Evolutionary conservation across 2,888 invertebrate species (phyloP).

Genomic region (Pilophorus perplexus): DNA sequence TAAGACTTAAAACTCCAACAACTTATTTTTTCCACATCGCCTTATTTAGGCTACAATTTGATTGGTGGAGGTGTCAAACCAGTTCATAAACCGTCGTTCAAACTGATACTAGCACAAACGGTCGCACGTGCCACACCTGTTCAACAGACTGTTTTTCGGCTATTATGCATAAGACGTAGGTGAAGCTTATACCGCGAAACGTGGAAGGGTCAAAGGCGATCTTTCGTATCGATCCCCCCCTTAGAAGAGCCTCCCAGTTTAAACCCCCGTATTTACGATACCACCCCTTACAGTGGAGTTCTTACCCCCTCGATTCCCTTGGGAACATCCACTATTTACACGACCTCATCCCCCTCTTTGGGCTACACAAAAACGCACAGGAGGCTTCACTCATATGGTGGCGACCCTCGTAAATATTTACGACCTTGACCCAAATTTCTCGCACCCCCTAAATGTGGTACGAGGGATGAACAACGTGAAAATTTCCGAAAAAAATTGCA

Average conservation of each 20-base stretch:
- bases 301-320: slow-evolving; percentile 5
- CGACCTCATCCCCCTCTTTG: not conserved
- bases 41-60: no score
- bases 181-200: not conserved
- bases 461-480: no score
- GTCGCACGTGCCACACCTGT: no score
- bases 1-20: no score
- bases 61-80: no score
- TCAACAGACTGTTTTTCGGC: no score
- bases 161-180: no score
- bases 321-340: slow-evolving; percentile 28
- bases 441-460: no score
- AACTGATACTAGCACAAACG: no score
- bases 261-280: slow-evolving; percentile 23
- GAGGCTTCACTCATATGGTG: not conserved
- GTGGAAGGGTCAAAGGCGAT: slow-evolving; percentile 8
- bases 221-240: slow-evolving; percentile 16
- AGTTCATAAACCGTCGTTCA: no score
- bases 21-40: no score
- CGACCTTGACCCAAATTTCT: slow-evolving; percentile 26
- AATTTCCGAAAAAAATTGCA: no score
- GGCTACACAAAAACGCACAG: slow-evolving; percentile 9
- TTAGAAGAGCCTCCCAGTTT: not conserved
- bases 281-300: slow-evolving; percentile 2
- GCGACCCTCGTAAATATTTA: slow-evolving; percentile 17